A percentile compares a stretch with the other conserved stretches of the same genome.
Conservation (phyloP, 64 coral and sea anemone genomes). For the Astreopora myriophthalma region DNA sequence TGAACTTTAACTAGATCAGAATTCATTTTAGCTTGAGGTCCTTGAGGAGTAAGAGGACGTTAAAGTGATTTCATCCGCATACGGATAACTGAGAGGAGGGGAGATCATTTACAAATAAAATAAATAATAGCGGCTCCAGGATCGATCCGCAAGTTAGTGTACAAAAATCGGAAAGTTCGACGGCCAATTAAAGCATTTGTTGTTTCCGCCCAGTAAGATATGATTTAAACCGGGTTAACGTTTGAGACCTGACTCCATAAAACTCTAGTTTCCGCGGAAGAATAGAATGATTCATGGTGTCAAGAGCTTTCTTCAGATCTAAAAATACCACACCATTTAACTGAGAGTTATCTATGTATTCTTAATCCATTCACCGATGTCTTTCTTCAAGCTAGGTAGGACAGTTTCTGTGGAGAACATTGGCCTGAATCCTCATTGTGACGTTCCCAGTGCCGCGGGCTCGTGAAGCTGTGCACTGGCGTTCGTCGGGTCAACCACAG, state of each 20-base stretch:
- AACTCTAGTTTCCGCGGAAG: not conserved
- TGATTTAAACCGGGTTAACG: not conserved
- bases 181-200: not conserved
- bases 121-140: not conserved
- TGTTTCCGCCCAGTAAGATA: not conserved
- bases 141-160: not conserved
- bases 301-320: too few relatives aligned
- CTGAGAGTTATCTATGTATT: not conserved
- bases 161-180: not conserved
- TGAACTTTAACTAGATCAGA: not conserved
- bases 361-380: not conserved
- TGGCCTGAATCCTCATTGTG: too few relatives aligned
- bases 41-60: not conserved
- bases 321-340: not conserved
- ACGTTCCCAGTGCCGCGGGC: too few relatives aligned
- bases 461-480: too few relatives aligned
- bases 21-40: not conserved
- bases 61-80: not conserved
- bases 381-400: too few relatives aligned
- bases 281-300: too few relatives aligned
- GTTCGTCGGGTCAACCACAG: too few relatives aligned
- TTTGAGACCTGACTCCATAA: not conserved
- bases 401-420: too few relatives aligned
- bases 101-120: not conserved
- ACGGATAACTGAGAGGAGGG: not conserved